These are phyloP conservation scores for Engystomops pustulosus DNA, from an alignment of 2,113 vertebrate species.

Conservation along the genomic window DNA sequence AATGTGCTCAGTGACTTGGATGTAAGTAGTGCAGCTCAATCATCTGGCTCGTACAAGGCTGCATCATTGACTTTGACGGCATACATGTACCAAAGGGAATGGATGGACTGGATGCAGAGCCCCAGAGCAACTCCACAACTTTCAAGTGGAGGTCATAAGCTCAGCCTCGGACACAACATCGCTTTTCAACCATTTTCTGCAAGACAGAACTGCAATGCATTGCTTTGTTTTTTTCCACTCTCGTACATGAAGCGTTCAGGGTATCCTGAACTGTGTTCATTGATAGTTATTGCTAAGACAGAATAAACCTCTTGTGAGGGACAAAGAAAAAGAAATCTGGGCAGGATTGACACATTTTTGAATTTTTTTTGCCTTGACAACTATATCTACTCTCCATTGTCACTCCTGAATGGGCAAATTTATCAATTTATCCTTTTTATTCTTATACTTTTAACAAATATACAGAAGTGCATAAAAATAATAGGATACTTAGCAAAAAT, in stretches of 20 bases:
- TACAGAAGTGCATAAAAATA: too few relatives aligned
- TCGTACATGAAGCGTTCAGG: neutral
- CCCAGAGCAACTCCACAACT: conserved; percentile 30
- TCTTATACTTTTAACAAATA: too few relatives aligned
- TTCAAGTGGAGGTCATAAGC: conserved; percentile 22
- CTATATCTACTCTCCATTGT: too few relatives aligned
- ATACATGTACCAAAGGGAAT: conserved; percentile 51
- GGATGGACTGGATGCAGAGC: conserved; percentile 37
- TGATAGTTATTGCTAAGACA: neutral
- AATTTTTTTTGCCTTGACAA: too few relatives aligned
- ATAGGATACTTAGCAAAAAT: too few relatives aligned
- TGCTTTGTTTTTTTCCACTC: conserved; percentile 12
- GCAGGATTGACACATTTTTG: neutral
- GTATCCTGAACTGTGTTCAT: conserved; percentile 2
- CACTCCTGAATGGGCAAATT: too few relatives aligned
- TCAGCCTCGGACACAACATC: conserved; percentile 6
- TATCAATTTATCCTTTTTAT: too few relatives aligned
- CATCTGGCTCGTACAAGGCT: conserved; percentile 57
- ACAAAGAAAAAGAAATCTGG: neutral
- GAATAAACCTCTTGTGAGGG: neutral
- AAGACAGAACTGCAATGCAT: conserved; percentile 19
- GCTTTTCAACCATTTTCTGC: conserved; percentile 21
- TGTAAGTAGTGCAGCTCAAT: conserved; percentile 58
- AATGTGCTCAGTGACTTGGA: conserved; percentile 58
- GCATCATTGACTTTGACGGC: conserved; percentile 51